These are phyloP conservation scores for Falco rusticolus DNA, from an alignment of 2,797 vertebrate species.

Conservation along the genomic window DNA sequence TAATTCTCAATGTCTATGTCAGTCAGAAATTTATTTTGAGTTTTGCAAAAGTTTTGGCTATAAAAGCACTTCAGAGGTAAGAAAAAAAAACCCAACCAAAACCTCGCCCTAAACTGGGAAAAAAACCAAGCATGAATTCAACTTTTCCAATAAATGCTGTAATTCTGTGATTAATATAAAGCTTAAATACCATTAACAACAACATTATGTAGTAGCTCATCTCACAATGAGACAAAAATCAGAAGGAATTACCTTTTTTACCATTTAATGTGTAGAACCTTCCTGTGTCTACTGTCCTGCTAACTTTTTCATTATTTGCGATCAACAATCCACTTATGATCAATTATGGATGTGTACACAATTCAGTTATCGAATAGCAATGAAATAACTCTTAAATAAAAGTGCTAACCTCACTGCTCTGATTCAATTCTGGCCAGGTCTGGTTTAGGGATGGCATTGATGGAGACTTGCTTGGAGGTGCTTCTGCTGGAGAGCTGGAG, in stretches of 20 bases:
- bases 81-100: neutral
- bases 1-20: neutral
- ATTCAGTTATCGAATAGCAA: neutral
- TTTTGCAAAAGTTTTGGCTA: neutral
- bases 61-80: neutral
- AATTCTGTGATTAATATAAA: neutral
- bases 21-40: neutral
- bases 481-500: slow-evolving; percentile 93
- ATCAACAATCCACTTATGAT: neutral
- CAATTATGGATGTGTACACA: neutral
- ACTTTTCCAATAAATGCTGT: neutral
- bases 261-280: neutral
- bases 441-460: slow-evolving; percentile 99
- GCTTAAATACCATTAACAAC: neutral
- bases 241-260: neutral
- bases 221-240: neutral
- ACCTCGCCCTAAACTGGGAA: neutral
- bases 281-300: neutral
- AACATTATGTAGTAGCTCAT: neutral
- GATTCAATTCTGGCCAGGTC: slow-evolving; percentile 98
- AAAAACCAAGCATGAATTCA: neutral
- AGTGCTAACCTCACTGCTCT: slow-evolving; percentile 94
- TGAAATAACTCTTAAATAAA: slow-evolving; percentile 37
- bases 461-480: slow-evolving; percentile 96
- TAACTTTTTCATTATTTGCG: neutral